These are phyloP conservation scores for Tinamus guttatus DNA, from an alignment of 2,113 vertebrate genomes.

Conservation along the genomic window DNA sequence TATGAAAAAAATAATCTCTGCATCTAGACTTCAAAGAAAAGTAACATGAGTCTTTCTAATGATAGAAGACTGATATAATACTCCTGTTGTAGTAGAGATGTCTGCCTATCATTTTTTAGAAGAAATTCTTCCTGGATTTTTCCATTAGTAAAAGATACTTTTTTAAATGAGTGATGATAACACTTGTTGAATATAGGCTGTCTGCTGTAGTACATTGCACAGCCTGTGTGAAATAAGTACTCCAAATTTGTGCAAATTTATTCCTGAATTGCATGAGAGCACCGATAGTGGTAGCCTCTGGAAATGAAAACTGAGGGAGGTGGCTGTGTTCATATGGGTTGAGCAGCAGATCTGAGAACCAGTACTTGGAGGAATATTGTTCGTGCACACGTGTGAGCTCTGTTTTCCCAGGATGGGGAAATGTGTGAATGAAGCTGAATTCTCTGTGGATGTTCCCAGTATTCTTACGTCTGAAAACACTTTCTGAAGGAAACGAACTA, in stretches of 20 bases:
- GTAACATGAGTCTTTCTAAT: background rate
- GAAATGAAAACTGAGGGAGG: background rate
- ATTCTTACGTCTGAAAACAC: background rate
- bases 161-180: background rate
- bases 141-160: background rate
- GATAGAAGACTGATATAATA: rapidly evolving
- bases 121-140: background rate
- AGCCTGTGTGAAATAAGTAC: background rate
- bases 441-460: rapidly evolving
- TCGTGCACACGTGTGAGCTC: rapidly evolving
- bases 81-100: background rate
- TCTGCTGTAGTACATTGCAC: background rate
- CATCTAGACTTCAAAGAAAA: background rate
- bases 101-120: background rate
- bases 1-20: background rate
- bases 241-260: background rate
- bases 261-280: background rate
- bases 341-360: background rate
- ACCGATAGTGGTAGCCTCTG: rapidly evolving
- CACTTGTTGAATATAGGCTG: background rate
- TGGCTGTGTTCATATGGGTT: rapidly evolving
- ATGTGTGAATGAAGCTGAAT: background rate
- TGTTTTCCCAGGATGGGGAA: background rate
- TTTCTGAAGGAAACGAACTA: background rate
- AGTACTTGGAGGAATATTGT: background rate